Base-by-base conservation (phyloP, 2,113 vertebrate species). In the zebrafish (Danio rerio) region DNA sequence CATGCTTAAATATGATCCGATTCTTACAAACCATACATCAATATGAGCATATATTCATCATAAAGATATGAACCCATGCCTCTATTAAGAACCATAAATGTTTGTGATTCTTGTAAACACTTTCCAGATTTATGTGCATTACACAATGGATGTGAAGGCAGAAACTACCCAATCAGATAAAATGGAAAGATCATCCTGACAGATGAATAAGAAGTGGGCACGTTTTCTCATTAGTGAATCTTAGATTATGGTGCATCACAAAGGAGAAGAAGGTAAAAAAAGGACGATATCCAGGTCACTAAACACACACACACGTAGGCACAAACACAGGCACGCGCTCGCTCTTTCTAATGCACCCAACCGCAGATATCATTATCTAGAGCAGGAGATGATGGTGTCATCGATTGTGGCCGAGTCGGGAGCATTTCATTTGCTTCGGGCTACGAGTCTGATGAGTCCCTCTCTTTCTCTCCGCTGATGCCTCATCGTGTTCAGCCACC, bases 401-500 rank as follows among this genome's bases (percentile, higher is more conserved):
- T 91, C 84, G 89, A 91, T 90, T 88, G 89, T 89, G 86, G 77
- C 83, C 72, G 84, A 91, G 90, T 88, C 78, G 82, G 81, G 88
- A 81, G 87, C 79, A 87, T 90, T 87, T 89, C 87, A 87, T 88
- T 89, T 52, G 82, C 82, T 87, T 84, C 73, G 80, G 88, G 88
- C 89, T 88, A 80, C 87, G 88, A 84, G 90, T 88, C 87, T 88
- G 87, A 90, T 87, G 89, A 90, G 85, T 89, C 59, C 80, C 88
- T 77, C 49, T 78, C 50, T 71, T 62, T 63, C n/a, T 76, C 43
- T 58, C 56, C 70, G 49, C 58, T 66, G 90, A 89, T 90, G 90
- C 91, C 89, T 91, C 89, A 89, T 92, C 84, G 89, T 80, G 81
- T 83, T 71, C 68, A 83, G 86, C 90, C 88, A 91, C 88, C 84